These are phyloP conservation scores for Sebastiscus albofasciatus DNA, from an alignment of 2,797 vertebrate species.

Conservation along the genomic window DNA sequence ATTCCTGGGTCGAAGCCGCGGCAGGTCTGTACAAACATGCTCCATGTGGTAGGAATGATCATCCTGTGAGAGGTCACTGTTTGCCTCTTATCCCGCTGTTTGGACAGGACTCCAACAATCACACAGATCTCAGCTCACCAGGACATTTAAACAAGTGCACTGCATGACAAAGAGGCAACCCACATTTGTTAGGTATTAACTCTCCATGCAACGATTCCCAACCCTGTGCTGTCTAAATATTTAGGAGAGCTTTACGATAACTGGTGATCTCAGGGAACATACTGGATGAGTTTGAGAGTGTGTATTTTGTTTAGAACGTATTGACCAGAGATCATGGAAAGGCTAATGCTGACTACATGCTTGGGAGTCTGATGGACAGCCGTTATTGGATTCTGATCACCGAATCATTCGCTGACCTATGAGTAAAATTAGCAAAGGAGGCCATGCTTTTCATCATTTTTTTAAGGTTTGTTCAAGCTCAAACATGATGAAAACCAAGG, in stretches of 20 bases:
- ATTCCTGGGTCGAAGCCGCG: slow-evolving; percentile 68
- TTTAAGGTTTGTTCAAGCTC: neutral
- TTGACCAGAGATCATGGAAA: slow-evolving; percentile 51
- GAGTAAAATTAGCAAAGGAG: neutral
- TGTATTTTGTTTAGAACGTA: slow-evolving; percentile 69
- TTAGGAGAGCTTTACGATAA: slow-evolving; percentile 76
- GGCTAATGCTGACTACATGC: slow-evolving; percentile 44
- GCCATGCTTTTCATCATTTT: neutral
- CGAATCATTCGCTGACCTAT: slow-evolving; percentile 10
- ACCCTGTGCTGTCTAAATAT: slow-evolving; percentile 78
- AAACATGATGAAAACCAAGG: neutral
- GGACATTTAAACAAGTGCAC: slow-evolving; percentile 68
- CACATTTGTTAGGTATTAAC: slow-evolving; percentile 83
- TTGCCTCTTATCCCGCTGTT: slow-evolving; percentile 71
- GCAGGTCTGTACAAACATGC: slow-evolving; percentile 76
- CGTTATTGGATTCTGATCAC: slow-evolving; percentile 38
- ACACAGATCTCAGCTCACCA: slow-evolving; percentile 70
- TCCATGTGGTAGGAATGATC: slow-evolving; percentile 80
- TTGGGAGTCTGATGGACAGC: slow-evolving; percentile 34
- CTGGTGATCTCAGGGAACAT: slow-evolving; percentile 71
- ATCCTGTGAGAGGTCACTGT: slow-evolving; percentile 76
- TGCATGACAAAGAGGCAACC: slow-evolving; percentile 55
- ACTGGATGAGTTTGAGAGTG: slow-evolving; percentile 70
- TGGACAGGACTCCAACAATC: slow-evolving; percentile 76
- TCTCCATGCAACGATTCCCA: slow-evolving; percentile 47